Conservation (phyloP, 2,113 vertebrate genomes). For the Lichenostomus cassidix region DNA sequence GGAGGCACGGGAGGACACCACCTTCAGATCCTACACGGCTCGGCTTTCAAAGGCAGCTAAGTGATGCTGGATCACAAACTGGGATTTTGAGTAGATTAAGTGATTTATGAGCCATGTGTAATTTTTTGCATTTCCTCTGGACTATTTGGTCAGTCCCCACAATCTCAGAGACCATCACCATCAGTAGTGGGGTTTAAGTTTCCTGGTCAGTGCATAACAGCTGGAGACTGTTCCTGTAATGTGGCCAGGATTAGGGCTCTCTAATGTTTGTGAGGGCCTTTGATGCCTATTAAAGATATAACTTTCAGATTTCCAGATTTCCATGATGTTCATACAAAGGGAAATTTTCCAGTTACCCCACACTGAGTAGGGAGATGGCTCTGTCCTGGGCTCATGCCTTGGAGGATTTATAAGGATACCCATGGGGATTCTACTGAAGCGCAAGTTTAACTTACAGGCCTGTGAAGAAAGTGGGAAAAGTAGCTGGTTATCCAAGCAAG, state of each 20-base stretch:
- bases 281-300: neutral
- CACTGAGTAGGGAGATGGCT: fast-evolving
- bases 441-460: neutral
- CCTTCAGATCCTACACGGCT: neutral
- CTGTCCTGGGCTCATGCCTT: neutral
- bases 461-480: neutral
- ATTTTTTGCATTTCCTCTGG: neutral
- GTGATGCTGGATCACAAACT: neutral
- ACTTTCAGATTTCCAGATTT: neutral
- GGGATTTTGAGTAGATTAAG: neutral
- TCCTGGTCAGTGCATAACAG: neutral
- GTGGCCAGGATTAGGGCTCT: neutral
- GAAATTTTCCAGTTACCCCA: neutral
- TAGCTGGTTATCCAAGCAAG: neutral
- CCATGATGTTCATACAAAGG: neutral
- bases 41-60: neutral
- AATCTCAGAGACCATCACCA: fast-evolving
- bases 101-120: neutral
- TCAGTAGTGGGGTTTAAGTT: neutral
- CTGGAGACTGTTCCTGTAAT: neutral
- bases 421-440: neutral
- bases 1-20: neutral
- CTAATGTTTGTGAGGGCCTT: neutral
- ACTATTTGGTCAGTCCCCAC: neutral
- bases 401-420: neutral